These are phyloP conservation scores for Lipophrys pholis DNA, from an alignment of 2,113 vertebrate species.

Conservation along the genomic window DNA sequence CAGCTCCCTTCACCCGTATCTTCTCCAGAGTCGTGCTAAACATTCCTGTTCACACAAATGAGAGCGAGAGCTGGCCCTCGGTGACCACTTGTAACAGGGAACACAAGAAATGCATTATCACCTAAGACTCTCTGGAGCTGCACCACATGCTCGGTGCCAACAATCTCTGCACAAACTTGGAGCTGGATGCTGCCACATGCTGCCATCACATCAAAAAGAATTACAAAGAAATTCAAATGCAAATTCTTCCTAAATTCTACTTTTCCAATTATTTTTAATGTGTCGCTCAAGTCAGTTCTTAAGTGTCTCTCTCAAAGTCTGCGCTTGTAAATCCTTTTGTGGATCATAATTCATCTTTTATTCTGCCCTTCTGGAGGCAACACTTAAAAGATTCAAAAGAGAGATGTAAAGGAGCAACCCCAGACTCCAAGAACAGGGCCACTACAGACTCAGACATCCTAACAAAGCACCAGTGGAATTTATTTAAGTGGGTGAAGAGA, in stretches of 20 bases:
- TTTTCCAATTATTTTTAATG: slow-evolving; percentile 68
- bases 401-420: slow-evolving; percentile 36
- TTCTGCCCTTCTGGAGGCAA: slow-evolving; percentile 49
- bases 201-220: slow-evolving; percentile 56
- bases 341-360: slow-evolving; percentile 63
- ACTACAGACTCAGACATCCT: slow-evolving; percentile 25
- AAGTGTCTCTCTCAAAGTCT: slow-evolving; percentile 33
- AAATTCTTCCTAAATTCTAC: slow-evolving; percentile 52
- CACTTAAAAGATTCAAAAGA: slow-evolving; percentile 66
- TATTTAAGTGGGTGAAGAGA: slow-evolving; percentile 41
- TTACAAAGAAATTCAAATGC: slow-evolving; percentile 51
- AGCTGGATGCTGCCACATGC: slow-evolving; percentile 22
- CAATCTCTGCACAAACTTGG: slow-evolving; percentile 43
- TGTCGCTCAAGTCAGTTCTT: slow-evolving; percentile 25
- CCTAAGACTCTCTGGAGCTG: slow-evolving; percentile 42
- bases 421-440: slow-evolving; percentile 39
- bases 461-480: slow-evolving; percentile 51
- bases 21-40: slow-evolving; percentile 58
- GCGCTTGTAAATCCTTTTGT: slow-evolving; percentile 43
- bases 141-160: slow-evolving; percentile 34
- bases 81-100: slow-evolving; percentile 68
- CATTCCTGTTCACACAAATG: slow-evolving; percentile 66
- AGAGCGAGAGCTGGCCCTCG: slow-evolving; percentile 45
- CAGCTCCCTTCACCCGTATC: slow-evolving; percentile 1
- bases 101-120: slow-evolving; percentile 81